A percentile compares a stretch with the other conserved stretches of the same genome.
phyloP scores from a whole-genome alignment of 1,140 invertebrate genomes.

The Lerema accius region DNA sequence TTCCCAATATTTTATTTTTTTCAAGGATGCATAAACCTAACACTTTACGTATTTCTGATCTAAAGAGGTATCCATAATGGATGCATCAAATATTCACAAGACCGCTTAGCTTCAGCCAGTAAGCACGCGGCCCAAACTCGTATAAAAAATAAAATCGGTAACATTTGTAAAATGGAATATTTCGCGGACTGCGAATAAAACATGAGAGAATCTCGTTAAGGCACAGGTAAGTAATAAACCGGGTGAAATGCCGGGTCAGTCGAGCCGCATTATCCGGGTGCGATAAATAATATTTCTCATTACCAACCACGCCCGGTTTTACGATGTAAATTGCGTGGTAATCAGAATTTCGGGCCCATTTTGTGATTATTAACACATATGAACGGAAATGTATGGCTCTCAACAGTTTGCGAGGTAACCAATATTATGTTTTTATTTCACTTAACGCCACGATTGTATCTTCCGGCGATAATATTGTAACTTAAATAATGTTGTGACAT shows the following conservation, averaged over 20 bases:
- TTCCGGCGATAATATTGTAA: neutral
- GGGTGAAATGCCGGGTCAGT: conserved; percentile 12
- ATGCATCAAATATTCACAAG: neutral
- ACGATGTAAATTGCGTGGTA: conserved; percentile 37
- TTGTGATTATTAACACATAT: conserved; percentile 17
- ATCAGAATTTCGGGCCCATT: conserved; percentile 30
- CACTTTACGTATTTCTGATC: too few relatives aligned
- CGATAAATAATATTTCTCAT: conserved; percentile 59
- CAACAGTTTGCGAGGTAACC: neutral
- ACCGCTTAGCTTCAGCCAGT: neutral
- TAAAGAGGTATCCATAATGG: neutral
- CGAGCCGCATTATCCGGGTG: conserved; percentile 24
- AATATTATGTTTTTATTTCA: neutral
- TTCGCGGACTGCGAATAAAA: conserved; percentile 13
- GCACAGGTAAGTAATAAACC: conserved; percentile 24
- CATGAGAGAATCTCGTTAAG: conserved; percentile 12
- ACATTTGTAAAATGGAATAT: conserved; percentile 17
- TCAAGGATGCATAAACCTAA: too few relatives aligned
- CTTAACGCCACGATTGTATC: neutral
- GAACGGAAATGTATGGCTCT: neutral
- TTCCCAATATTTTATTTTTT: too few relatives aligned
- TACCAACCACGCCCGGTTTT: conserved; percentile 36
- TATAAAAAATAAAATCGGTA: neutral
- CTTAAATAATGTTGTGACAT: too few relatives aligned
- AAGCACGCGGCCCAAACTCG: neutral